Evolutionary conservation across 1,140 invertebrate genomes (phyloP).

Genomic region (Panagrolaimus sp.): DNA sequence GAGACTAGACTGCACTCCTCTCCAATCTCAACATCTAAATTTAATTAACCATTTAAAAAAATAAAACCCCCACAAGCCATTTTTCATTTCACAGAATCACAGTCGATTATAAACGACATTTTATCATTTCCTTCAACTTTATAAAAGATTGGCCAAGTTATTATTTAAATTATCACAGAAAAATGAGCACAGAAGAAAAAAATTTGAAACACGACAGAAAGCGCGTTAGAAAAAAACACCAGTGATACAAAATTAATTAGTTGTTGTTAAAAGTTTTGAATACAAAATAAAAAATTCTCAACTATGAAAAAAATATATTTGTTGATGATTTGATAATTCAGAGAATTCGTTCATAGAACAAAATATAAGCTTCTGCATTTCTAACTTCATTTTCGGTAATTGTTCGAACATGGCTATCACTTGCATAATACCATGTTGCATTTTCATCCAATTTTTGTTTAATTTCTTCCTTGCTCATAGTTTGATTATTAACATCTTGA

Average conservation of each 20-base stretch:
- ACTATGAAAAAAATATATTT: background rate
- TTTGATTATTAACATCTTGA: slow-evolving; percentile 34
- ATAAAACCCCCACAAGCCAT: too few species aligned
- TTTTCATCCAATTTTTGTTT: slow-evolving; percentile 5
- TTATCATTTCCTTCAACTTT: too few species aligned
- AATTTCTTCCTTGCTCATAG: slow-evolving; percentile 5
- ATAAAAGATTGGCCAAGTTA: too few species aligned
- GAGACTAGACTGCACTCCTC: too few species aligned
- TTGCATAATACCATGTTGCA: slow-evolving; percentile 85
- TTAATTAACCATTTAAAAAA: too few species aligned
- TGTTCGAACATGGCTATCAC: slow-evolving; percentile 75
- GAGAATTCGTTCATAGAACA: slow-evolving; percentile 77
- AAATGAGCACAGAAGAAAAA: background rate
- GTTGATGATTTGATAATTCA: slow-evolving; percentile 41
- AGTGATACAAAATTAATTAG: background rate
- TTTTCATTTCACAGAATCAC: too few species aligned
- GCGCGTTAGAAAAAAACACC: background rate
- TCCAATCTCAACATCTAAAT: too few species aligned
- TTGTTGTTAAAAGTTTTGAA: background rate
- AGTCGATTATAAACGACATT: too few species aligned
- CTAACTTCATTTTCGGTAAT: slow-evolving; percentile 74
- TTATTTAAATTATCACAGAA: too few species aligned
- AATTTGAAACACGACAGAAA: slow-evolving; percentile 9
- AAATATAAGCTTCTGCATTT: slow-evolving; percentile 83
- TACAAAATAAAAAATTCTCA: slow-evolving; percentile 2